Evolutionary conservation across 2,888 invertebrate genomes (phyloP), one percentile per base, ranked within the genome.

Genomic region (Nymphalis c-album): DNA sequence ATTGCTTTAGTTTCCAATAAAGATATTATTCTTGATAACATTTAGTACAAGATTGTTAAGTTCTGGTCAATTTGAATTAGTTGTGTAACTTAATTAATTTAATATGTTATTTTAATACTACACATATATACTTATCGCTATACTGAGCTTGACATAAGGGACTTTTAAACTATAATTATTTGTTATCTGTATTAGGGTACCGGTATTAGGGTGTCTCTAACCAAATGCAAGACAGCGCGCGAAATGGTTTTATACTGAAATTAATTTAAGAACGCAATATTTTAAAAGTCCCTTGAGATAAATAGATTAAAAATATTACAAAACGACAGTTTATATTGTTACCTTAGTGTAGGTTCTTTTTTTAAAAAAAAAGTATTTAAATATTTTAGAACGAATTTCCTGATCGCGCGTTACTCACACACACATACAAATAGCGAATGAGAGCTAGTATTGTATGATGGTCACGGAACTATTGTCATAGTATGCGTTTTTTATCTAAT

Each of bases 1-100:
- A 75, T 76, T 76, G 73, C 70, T 74, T 75, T 70, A 65, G 70
- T 72, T 71, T 35, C 62, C 64, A 59, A 63, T 69, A 71, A 67
- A 68, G 69, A 70, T 60, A 69, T 35, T 68, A 55, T 47, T 58
- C n/a, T 46, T 61, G 61, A 58, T 40, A 51, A 53, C 61, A 47
- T 35, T 61, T 40, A 61, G 35, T 66, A 66, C 55, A 66, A 40
- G 64, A 46, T 60, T 60, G 40, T 47, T 71, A 68, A 13, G 67
- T 67, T 67, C 64, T 73, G 73, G 71, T 73, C 73, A 73, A 71
- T 70, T 70, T 63, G 18, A 70, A 67, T 67, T 64, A 61, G 58
- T 62, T 64, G 61, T 64, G 58, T 64, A 40, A 26, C 46, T 67
- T 68, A 40, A 45, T 55, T 68, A 70, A 10, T 50, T 8, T 46